A percentile compares a stretch with the other conserved stretches of the same genome.
Conservation (phyloP, 2,797 vertebrate genomes). For the Sciurus vulgaris region DNA sequence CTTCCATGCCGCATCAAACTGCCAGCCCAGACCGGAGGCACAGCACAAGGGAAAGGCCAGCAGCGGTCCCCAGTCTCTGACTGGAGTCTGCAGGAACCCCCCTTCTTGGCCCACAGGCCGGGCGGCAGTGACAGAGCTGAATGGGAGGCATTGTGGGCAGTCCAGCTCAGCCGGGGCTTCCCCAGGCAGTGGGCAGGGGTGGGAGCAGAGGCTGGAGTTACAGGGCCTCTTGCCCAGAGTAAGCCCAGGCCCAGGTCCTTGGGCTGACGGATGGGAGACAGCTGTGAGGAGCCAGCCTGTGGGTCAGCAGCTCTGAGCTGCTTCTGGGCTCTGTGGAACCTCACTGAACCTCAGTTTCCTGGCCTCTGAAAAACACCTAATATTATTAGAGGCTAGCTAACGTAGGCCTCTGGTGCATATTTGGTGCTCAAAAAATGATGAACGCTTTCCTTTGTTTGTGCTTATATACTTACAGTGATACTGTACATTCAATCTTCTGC, state of each 20-base stretch:
- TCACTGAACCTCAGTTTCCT: background rate
- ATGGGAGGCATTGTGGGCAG: slow-evolving; percentile 80
- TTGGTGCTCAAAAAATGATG: background rate
- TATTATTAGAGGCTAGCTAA: background rate
- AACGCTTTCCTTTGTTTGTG: background rate
- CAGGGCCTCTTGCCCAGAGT: slow-evolving; percentile 52
- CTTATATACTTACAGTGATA: background rate
- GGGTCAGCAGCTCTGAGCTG: background rate
- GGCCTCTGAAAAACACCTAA: background rate
- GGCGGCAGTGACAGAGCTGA: slow-evolving; percentile 67
- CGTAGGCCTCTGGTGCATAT: background rate
- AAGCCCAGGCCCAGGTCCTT: background rate
- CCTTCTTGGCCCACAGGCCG: background rate
- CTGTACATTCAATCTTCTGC: background rate
- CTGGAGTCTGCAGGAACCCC: background rate
- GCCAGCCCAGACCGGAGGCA: background rate
- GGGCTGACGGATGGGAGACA: background rate
- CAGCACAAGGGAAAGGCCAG: background rate
- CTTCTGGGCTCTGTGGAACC: background rate
- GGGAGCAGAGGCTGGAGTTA: slow-evolving; percentile 63
- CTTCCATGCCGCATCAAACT: slow-evolving; percentile 38
- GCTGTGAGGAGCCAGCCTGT: too few relatives aligned
- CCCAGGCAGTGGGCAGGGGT: slow-evolving; percentile 26
- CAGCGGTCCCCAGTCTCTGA: background rate
- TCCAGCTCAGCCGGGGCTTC: background rate